Conservation (phyloP, 2,113 vertebrate genomes). For the Caranx melampygus region DNA sequence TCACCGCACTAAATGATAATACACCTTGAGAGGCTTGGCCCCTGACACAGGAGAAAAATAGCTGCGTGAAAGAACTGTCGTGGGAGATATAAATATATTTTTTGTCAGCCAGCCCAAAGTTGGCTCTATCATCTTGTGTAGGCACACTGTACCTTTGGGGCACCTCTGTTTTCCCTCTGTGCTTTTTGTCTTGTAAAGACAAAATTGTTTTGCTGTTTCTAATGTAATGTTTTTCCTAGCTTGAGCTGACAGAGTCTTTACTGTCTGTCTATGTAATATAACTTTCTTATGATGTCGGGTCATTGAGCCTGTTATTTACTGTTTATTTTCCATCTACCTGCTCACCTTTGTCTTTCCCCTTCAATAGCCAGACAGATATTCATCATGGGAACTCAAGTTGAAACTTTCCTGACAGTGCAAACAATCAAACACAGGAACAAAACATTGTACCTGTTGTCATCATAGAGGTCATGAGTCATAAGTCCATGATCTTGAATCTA, state of each 20-base stretch:
- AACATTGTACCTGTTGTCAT: background rate
- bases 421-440: background rate
- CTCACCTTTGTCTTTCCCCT: background rate
- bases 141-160: slow-evolving; percentile 59
- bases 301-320: background rate
- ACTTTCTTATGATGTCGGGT: background rate
- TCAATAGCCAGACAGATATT: too few relatives aligned
- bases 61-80: slow-evolving; percentile 60
- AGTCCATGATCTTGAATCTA: background rate
- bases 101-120: slow-evolving; percentile 72
- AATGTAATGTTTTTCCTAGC: slow-evolving; percentile 12
- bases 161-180: slow-evolving; percentile 36
- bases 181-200: slow-evolving; percentile 52
- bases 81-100: slow-evolving; percentile 71
- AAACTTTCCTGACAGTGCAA: background rate
- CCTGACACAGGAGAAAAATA: slow-evolving; percentile 77
- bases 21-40: slow-evolving; percentile 78
- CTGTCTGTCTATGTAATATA: background rate
- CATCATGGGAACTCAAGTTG: background rate
- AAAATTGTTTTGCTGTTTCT: slow-evolving; percentile 30
- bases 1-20: slow-evolving; percentile 76
- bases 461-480: background rate
- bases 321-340: background rate
- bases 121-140: slow-evolving; percentile 66
- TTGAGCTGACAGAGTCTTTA: background rate